Evolutionary conservation across 2,113 vertebrate species (phyloP).

Genomic region (Notothenia rossii): DNA sequence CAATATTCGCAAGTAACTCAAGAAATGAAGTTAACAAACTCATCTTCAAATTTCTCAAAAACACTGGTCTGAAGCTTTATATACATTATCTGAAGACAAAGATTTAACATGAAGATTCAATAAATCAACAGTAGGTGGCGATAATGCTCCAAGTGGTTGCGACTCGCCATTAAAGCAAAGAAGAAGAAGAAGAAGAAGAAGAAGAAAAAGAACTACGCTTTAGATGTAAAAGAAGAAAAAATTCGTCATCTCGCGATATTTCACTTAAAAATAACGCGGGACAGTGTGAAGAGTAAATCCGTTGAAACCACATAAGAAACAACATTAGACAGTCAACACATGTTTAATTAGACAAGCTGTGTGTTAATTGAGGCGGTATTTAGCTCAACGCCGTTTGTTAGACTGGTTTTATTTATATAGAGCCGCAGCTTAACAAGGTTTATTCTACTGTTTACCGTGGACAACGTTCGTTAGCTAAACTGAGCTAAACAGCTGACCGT

Average conservation of each 20-base stretch:
- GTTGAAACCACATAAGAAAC: background rate
- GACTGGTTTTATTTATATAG: background rate
- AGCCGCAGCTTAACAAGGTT: background rate
- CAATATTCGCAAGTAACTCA: too few relatives aligned
- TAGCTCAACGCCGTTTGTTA: background rate
- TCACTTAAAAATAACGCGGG: slow-evolving; percentile 69
- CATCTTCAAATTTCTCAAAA: too few relatives aligned
- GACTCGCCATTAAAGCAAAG: too few relatives aligned
- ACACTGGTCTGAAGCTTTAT: too few relatives aligned
- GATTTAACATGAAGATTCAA: too few relatives aligned
- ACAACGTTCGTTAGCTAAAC: background rate
- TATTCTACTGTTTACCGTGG: background rate
- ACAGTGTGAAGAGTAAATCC: background rate
- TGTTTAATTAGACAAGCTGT: background rate
- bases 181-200: background rate
- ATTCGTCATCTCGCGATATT: slow-evolving; percentile 46
- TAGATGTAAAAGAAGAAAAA: background rate
- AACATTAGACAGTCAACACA: background rate
- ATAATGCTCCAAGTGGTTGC: too few relatives aligned
- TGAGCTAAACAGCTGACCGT: slow-evolving; percentile 7
- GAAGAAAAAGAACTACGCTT: background rate
- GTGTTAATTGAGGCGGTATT: background rate
- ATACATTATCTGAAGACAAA: too few relatives aligned
- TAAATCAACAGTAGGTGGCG: too few relatives aligned
- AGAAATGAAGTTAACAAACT: too few relatives aligned